Base-by-base conservation (phyloP, 2,888 invertebrate genomes). In the Morpho deidamia region DNA sequence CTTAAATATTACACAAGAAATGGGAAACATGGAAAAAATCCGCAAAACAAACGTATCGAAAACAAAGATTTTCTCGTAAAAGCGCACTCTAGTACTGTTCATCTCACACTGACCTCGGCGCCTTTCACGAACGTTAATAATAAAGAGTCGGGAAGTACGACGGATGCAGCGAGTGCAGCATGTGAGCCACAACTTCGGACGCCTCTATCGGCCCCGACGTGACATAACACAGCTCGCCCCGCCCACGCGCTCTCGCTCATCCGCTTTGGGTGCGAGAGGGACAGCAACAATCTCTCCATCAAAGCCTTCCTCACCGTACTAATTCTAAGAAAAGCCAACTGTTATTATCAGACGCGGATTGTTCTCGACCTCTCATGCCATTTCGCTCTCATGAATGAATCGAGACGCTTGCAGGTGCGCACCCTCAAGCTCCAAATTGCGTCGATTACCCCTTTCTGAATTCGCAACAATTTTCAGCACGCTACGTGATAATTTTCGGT, bases 281-380 rank as follows among this genome's bases (percentile, higher is more conserved):
- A 86, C 70, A n/a, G 43, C 11, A 12, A 12, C 48, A 75, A 71
- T 72, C 76, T 76, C 80, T 76, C 83, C 84, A 75, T 65, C 77
- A 74, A 86, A 88, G 86, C 87, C 87, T 88, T 74, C 78, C n/a
- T 68, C 76, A 76, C 76, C 70, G 72, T 72, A 76, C 76, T 74
- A 78, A 80, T 87, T 87, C 88, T 73, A 67, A 86, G 88, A 87
- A 87, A 86, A 86, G 78, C 82, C 83, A 85, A 86, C 84, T 79
- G 88, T 83, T 87, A 88, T 87, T 88, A 87, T 79, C 83, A 71
- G 73, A 68, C 72, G 74, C 71, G 78, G 83, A 81, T 83, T 82
- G 81, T 84, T 87, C 78, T 84, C 84, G 80, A 77, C 74, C 76
- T 77, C 76, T 47, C 41, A 11, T 41, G 40, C 71, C 72, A 74